Conservation (phyloP, 2,888 invertebrate species). For the Pandemis cinnamomeana region DNA sequence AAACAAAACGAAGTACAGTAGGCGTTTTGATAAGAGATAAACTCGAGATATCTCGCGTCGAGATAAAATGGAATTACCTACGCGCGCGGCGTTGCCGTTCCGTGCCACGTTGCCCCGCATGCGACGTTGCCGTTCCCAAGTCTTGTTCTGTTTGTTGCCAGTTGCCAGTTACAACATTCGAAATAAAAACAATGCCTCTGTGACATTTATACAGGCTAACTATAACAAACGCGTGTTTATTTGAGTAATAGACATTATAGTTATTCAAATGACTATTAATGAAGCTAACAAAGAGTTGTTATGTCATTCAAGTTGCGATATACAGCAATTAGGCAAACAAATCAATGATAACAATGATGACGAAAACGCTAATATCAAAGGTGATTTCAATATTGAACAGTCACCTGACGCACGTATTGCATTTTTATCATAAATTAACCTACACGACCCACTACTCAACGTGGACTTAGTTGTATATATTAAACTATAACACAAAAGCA, state of each 20-base stretch:
- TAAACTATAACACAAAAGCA: not conserved
- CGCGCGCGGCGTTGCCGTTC: slow-evolving; percentile 74
- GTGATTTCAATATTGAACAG: not conserved
- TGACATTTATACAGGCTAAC: slow-evolving; percentile 7
- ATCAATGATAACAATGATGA: not conserved
- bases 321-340: not conserved
- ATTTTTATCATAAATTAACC: not conserved
- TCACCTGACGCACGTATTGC: not conserved
- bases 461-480: not conserved
- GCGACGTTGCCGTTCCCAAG: slow-evolving; percentile 15
- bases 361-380: not conserved
- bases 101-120: slow-evolving; percentile 41
- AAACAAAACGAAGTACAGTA: slow-evolving; percentile 47
- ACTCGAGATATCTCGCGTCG: slow-evolving; percentile 48
- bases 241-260: not conserved
- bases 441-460: not conserved
- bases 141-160: slow-evolving; percentile 19
- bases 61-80: slow-evolving; percentile 70
- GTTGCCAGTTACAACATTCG: slow-evolving; percentile 17
- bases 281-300: not conserved
- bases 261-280: not conserved
- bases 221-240: slow-evolving; percentile 3
- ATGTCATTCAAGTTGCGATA: not conserved
- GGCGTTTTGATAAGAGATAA: slow-evolving; percentile 65
- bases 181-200: slow-evolving; percentile 25